Evolutionary conservation across 2,797 vertebrate genomes (phyloP).

Genomic region (Petrocephalus sullivani): DNA sequence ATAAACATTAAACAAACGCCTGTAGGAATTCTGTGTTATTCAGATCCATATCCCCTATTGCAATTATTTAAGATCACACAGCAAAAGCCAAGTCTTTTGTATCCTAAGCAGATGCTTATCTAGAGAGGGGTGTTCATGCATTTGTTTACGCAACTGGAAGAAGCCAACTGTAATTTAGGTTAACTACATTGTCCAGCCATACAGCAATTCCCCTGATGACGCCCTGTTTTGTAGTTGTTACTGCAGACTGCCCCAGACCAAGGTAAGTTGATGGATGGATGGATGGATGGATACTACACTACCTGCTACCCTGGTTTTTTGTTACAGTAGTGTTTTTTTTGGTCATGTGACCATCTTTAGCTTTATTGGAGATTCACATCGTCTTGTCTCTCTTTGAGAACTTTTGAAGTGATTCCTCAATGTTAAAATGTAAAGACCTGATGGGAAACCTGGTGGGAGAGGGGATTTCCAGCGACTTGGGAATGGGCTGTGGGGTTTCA

Average conservation of each 20-base stretch:
- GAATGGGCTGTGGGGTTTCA: neutral
- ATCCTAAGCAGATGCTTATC: slow-evolving; percentile 29
- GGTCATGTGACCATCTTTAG: neutral
- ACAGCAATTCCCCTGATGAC: neutral
- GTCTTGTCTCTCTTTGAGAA: neutral
- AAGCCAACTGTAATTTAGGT: slow-evolving; percentile 32
- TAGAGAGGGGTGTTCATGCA: neutral
- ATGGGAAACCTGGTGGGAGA: slow-evolving; percentile 43
- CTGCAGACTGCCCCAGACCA: neutral
- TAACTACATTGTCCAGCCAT: neutral
- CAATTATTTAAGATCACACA: slow-evolving; percentile 45
- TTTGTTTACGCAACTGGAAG: slow-evolving; percentile 12
- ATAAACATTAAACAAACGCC: neutral
- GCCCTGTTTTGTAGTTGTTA: neutral
- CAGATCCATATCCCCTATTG: neutral
- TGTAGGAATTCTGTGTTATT: neutral
- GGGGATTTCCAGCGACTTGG: neutral
- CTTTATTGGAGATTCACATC: neutral
- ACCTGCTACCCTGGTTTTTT: neutral
- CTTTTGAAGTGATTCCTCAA: slow-evolving; percentile 49
- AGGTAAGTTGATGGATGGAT: neutral
- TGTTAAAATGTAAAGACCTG: slow-evolving; percentile 45
- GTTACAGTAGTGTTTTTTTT: neutral
- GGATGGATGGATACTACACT: neutral
- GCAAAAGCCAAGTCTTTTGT: slow-evolving; percentile 47